phyloP scores from a whole-genome alignment of 2,113 vertebrate species.

The Strix aluco region DNA sequence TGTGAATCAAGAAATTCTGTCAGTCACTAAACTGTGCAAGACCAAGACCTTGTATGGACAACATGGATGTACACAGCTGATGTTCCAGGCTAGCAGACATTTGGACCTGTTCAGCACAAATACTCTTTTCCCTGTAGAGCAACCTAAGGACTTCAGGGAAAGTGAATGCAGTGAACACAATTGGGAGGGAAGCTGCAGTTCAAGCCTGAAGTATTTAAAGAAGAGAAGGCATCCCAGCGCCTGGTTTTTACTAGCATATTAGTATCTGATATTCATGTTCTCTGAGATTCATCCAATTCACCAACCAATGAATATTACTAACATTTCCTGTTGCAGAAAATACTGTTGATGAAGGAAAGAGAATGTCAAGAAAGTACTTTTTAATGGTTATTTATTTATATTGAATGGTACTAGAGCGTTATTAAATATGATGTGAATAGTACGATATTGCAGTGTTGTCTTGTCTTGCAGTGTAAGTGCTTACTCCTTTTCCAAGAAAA shows the following conservation, averaged over 20 bases:
- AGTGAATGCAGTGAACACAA: not conserved
- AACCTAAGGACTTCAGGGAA: not conserved
- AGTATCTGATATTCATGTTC: constrained; percentile 35
- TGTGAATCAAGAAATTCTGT: not conserved
- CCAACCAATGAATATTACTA: constrained; percentile 43
- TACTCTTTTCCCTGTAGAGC: not conserved
- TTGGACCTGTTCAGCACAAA: not conserved
- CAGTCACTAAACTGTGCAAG: not conserved
- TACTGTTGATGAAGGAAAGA: constrained; percentile 13
- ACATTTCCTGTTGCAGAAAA: constrained; percentile 57
- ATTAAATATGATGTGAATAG: constrained; percentile 66
- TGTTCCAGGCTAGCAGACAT: not conserved
- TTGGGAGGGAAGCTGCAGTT: not conserved
- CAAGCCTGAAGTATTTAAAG: not conserved
- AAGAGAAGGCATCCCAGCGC: not conserved
- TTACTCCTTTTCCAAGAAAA: not conserved
- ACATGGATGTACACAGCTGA: not conserved
- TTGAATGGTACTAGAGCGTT: constrained; percentile 48
- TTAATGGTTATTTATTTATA: constrained; percentile 70
- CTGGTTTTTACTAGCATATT: constrained; percentile 33
- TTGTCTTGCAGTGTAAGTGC: not conserved
- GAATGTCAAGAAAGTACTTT: constrained; percentile 59
- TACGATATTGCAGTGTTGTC: not conserved
- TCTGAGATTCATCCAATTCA: constrained; percentile 14
- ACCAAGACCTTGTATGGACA: not conserved